Conservation (phyloP, 2,113 vertebrate genomes). For the Xiphophorus maculatus region DNA sequence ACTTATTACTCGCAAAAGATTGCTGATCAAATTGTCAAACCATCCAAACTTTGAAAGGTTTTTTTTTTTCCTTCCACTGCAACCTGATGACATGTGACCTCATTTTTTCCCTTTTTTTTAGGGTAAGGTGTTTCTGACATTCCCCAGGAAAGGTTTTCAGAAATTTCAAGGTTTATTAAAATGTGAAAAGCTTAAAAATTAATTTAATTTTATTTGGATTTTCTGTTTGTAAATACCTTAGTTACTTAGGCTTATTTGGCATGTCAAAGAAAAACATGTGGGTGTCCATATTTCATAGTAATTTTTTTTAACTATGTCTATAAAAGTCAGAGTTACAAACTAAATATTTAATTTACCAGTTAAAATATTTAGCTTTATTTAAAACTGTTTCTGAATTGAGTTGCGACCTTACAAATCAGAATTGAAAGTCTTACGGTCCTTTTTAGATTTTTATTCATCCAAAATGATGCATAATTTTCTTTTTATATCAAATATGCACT, state of each 20-base stretch:
- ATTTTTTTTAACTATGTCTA: too few relatives aligned
- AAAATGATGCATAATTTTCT: background rate
- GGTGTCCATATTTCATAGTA: too few relatives aligned
- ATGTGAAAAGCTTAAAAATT: background rate
- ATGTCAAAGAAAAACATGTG: too few relatives aligned
- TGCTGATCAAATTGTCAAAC: conserved; percentile 69
- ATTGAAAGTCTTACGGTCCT: too few relatives aligned
- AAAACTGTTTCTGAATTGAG: too few relatives aligned
- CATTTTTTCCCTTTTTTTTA: conserved; percentile 42
- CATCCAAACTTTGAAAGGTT: conserved; percentile 45
- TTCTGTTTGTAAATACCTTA: background rate
- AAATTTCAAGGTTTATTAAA: too few relatives aligned
- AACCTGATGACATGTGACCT: conserved; percentile 28
- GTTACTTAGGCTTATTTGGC: too few relatives aligned
- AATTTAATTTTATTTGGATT: background rate
- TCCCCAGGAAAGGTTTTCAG: background rate
- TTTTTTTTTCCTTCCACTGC: conserved; percentile 6
- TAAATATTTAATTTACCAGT: too few relatives aligned
- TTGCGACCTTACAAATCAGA: too few relatives aligned
- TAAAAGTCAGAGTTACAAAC: too few relatives aligned
- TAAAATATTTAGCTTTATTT: too few relatives aligned
- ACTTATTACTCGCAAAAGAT: conserved; percentile 58
- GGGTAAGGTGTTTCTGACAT: conserved; percentile 16
- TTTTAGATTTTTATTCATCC: background rate
- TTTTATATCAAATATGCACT: background rate